Conservation (phyloP, 2,113 vertebrate species). For the Apus apus region DNA sequence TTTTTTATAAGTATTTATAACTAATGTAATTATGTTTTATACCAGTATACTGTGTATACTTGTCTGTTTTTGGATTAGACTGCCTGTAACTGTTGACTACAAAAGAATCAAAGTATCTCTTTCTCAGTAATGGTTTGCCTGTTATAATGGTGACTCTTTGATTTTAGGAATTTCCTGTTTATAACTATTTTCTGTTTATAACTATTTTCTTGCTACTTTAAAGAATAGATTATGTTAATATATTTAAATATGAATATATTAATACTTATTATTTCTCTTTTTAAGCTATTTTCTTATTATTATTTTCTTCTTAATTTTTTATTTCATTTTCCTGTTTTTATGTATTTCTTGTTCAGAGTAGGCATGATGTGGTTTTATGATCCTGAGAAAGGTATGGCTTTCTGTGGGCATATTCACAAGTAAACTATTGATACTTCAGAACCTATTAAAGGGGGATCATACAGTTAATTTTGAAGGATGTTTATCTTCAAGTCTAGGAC, state of each 20-base stretch:
- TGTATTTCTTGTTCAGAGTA: background rate
- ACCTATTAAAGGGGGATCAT: background rate
- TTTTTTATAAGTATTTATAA: background rate
- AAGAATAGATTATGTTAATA: background rate
- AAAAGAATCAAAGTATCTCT: background rate
- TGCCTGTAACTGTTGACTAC: background rate
- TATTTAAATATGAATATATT: background rate
- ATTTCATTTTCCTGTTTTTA: background rate
- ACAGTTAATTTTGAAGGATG: constrained; percentile 4
- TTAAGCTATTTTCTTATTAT: background rate
- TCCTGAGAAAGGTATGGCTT: background rate
- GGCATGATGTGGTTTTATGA: background rate
- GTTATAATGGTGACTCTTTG: background rate
- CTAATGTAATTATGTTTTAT: fast-evolving
- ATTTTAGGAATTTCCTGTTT: background rate
- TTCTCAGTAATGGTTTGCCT: background rate
- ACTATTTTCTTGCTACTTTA: background rate
- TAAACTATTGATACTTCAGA: background rate
- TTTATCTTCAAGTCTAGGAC: background rate
- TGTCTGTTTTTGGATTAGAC: background rate
- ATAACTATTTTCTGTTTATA: background rate
- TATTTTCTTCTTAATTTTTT: background rate
- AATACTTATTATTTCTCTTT: background rate
- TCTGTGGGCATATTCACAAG: background rate
- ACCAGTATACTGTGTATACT: too few species aligned